Percentiles rank a stretch among this genome's conserved stretches.
Conservation (phyloP, 2,888 invertebrate genomes). For the Chydorus sphaericus region DNA sequence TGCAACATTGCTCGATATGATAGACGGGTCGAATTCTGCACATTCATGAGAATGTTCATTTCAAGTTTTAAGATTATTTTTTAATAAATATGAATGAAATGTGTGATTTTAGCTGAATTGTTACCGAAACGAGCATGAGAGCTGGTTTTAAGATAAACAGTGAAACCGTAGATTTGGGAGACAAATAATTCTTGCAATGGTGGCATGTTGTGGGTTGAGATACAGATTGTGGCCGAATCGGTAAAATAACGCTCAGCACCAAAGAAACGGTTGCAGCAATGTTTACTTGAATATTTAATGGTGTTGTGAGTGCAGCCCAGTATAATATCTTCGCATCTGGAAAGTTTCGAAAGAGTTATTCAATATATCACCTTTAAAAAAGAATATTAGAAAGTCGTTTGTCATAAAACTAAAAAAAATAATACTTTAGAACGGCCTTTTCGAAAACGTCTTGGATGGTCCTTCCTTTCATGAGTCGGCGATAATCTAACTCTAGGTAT, state of each 20-base stretch:
- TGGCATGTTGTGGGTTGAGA: neutral
- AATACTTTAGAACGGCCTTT: neutral
- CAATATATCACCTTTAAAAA: too few species aligned
- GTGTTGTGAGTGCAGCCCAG: neutral
- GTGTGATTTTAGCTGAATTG: too few species aligned
- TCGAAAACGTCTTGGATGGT: constrained; percentile 5
- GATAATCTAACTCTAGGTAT: neutral
- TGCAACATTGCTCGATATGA: constrained; percentile 2
- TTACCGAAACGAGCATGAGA: neutral
- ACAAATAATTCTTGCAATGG: neutral
- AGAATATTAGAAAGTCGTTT: too few species aligned
- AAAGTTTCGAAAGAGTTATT: too few species aligned
- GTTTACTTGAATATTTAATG: neutral
- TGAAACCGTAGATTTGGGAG: constrained; percentile 11
- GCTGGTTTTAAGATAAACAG: constrained; percentile 6
- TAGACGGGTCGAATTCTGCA: constrained; percentile 8
- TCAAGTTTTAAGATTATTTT: too few species aligned
- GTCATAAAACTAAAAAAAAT: too few species aligned
- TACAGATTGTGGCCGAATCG: constrained; percentile 3
- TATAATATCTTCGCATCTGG: constrained; percentile 2
- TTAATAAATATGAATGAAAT: too few species aligned
- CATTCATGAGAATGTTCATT: too few species aligned
- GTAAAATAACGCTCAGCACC: neutral
- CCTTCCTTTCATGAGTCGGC: neutral
- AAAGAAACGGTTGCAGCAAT: constrained; percentile 4